Base-by-base conservation (phyloP, 2,888 invertebrate genomes). In the Xestoiulus laeticollis region DNA sequence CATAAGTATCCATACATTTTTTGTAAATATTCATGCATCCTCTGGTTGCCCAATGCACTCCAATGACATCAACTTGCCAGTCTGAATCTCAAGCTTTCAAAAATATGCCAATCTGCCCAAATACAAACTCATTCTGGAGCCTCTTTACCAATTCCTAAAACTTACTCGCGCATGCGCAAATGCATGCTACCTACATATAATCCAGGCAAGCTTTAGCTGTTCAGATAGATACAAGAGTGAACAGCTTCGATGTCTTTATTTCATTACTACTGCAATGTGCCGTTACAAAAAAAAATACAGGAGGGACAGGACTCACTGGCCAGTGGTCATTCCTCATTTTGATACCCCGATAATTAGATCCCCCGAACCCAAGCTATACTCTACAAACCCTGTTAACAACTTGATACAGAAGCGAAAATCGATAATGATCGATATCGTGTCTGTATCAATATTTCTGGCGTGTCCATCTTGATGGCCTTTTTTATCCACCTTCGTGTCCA, bases 391-490 rank as follows among this genome's bases (percentile, higher is more conserved):
- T 53, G 53, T 53, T 53, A 8, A 53, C 53, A 22, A 22, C 59
- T 59, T 22, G 59, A 59, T 59, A 59, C 59, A 59, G 16, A 59
- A 59, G 59, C 59, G 59, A 59, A 59, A 59, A 59, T 59, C 59
- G 59, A 59, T 59, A 59, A 5, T 59, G 59, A 59, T 59, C 59
- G 59, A 59, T 59, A 59, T 59, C 59, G 59, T 22, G 59, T 59
- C 59, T 59, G 59, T 59, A 59, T 59, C 59, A 59, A 59, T 59
- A 59, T 59, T 59, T 59, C 59, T 59, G 59, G 59, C 59, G 59
- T 59, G 59, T 59, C 59, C 59, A 59, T 59, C 59, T n/a, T 22
- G 59, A 59, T 59, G 59, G 59, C 22, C 59, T 59, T 59, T 59
- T 59, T 59, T 59, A 22, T 59, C 59, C 59, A 59, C 59, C 59